phyloP scores from a whole-genome alignment of 2,113 vertebrate genomes.

The Corynorhinus townsendii region DNA sequence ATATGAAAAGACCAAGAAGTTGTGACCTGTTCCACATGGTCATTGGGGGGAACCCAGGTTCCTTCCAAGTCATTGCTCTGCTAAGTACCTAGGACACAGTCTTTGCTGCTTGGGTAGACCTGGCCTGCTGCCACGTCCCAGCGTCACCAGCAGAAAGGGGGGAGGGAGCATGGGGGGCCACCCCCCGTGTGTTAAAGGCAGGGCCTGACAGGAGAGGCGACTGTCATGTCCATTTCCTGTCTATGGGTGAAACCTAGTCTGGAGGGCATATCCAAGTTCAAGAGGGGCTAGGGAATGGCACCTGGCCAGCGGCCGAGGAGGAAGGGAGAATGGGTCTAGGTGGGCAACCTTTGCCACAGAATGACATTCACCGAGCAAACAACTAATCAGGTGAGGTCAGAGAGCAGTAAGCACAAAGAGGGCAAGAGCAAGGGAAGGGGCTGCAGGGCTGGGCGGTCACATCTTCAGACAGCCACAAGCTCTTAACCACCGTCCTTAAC shows the following conservation, averaged over 20 bases:
- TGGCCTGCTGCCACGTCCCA: accelerated
- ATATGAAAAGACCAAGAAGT: background rate
- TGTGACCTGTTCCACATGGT: background rate
- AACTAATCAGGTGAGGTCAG: background rate
- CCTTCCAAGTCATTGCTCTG: background rate
- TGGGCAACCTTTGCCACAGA: background rate
- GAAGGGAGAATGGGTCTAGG: background rate
- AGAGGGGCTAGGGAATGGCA: background rate
- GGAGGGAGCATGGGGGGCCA: accelerated
- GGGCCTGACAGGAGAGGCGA: background rate
- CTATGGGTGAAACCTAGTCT: background rate
- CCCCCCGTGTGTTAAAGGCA: background rate
- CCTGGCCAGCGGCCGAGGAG: background rate
- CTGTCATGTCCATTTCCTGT: background rate
- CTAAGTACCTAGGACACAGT: background rate
- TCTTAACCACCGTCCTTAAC: background rate
- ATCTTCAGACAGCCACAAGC: background rate
- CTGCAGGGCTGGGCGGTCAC: background rate
- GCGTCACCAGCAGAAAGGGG: no score
- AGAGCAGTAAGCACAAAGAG: accelerated
- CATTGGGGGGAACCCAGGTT: background rate
- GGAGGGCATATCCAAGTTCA: background rate
- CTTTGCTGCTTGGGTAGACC: background rate
- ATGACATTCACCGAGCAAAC: background rate
- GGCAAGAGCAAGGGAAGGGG: background rate